Percentiles rank a stretch among this genome's conserved stretches.
These are phyloP conservation scores for Bovichtus diacanthus DNA, from an alignment of 2,797 vertebrate species.

Conservation along the genomic window DNA sequence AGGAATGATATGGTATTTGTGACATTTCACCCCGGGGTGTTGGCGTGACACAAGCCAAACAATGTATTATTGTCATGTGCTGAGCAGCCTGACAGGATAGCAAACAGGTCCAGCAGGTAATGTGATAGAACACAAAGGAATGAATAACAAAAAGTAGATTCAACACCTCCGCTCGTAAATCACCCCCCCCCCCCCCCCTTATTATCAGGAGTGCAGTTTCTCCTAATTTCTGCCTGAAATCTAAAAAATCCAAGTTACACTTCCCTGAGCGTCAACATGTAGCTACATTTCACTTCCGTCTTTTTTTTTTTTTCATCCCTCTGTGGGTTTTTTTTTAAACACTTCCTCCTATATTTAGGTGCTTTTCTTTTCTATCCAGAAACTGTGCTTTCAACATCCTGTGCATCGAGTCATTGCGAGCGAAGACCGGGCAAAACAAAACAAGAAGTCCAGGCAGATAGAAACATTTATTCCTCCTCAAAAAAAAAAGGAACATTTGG, in stretches of 20 bases:
- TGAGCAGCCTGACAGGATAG: conserved; percentile 36
- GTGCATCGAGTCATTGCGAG: conserved; percentile 44
- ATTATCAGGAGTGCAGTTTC: conserved; percentile 5
- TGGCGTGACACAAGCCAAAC: neutral
- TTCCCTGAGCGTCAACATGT: neutral
- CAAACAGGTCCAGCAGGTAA: conserved; percentile 73
- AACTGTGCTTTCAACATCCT: conserved; percentile 32
- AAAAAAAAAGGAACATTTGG: conserved; percentile 68
- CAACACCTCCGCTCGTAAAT: neutral
- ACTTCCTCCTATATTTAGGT: neutral
- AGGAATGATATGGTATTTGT: conserved; percentile 49
- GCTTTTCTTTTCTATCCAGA: conserved; percentile 19
- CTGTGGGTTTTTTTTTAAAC: conserved; percentile 7
- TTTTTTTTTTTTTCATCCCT: neutral
- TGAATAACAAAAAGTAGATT: conserved; percentile 46
- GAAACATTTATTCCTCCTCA: conserved; percentile 77
- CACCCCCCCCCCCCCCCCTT: neutral
- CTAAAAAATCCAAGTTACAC: conserved; percentile 10
- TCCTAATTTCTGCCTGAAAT: conserved; percentile 3
- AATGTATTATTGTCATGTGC: conserved; percentile 42
- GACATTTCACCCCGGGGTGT: conserved; percentile 49
- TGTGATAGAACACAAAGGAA: conserved; percentile 36
- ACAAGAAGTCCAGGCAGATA: conserved; percentile 68
- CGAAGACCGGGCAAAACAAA: conserved; percentile 24
- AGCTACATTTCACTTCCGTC: conserved; percentile 22